A percentile compares a stretch with the other conserved stretches of the same genome.
phyloP scores from a whole-genome alignment of 2,888 invertebrate genomes.

The Dryobotodes eremita region DNA sequence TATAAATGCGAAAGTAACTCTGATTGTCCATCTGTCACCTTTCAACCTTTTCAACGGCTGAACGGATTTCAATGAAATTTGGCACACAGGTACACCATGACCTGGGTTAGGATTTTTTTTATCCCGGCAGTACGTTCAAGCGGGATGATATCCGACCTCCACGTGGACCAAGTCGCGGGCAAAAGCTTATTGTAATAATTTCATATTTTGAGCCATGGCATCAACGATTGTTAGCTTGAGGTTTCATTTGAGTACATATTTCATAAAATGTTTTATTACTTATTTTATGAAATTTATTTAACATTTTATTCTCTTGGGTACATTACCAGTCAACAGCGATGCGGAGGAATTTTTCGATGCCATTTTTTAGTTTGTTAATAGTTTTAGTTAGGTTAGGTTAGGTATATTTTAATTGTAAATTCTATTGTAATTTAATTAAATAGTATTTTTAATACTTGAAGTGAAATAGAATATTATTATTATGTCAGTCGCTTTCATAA shows the following conservation, averaged over 20 bases:
- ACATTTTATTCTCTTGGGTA: too few relatives aligned
- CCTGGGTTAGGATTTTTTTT: too few relatives aligned
- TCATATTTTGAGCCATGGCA: not conserved
- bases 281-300: too few relatives aligned
- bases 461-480: slow-evolving; percentile 4
- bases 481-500: slow-evolving; percentile 2
- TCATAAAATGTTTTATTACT: not conserved
- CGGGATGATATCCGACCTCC: not conserved
- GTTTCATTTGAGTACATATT: slow-evolving; percentile 5
- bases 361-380: too few relatives aligned
- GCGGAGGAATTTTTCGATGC: too few relatives aligned
- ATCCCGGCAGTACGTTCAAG: too few relatives aligned
- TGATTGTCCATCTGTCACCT: too few relatives aligned
- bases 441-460: slow-evolving; percentile 5
- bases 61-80: not conserved
- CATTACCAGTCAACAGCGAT: too few relatives aligned
- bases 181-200: not conserved
- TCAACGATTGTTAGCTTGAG: slow-evolving; percentile 6
- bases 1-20: not conserved
- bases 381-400: too few relatives aligned
- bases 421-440: too few relatives aligned
- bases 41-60: not conserved
- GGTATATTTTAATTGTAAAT: too few relatives aligned
- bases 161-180: not conserved
- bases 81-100: too few relatives aligned